Percentiles rank a stretch among this genome's conserved stretches.
phyloP scores from a whole-genome alignment of 2,888 invertebrate genomes.

The Lamproptera curius region DNA sequence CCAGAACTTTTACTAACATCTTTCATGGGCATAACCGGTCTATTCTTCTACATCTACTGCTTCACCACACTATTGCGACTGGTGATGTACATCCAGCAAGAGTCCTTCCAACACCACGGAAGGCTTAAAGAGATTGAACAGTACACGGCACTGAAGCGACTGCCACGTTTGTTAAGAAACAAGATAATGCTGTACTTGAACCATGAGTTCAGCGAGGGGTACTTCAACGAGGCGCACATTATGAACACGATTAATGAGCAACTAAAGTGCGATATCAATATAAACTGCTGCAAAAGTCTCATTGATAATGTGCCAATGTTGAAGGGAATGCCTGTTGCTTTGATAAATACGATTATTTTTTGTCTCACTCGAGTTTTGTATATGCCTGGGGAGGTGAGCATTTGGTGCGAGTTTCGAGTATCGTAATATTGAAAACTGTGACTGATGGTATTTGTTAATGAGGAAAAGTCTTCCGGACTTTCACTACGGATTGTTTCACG shows the following conservation, averaged over 20 bases:
- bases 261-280: conserved; percentile 73
- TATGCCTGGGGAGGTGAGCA: conserved; percentile 73
- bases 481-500: too few species aligned
- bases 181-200: conserved; percentile 48
- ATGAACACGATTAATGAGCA: conserved; percentile 54
- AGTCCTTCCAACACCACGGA: conserved; percentile 41
- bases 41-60: conserved; percentile 40
- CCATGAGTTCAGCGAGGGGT: conserved; percentile 50
- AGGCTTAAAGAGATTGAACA: conserved; percentile 42
- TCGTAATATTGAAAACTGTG: too few species aligned
- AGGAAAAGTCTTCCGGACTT: too few species aligned
- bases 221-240: conserved; percentile 47
- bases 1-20: conserved; percentile 38
- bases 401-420: too few species aligned
- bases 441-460: too few species aligned
- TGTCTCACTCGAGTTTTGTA: conserved; percentile 71
- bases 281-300: conserved; percentile 72
- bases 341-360: conserved; percentile 71
- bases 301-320: conserved; percentile 76
- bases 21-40: conserved; percentile 36
- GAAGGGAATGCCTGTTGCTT: conserved; percentile 64
- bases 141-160: conserved; percentile 40
- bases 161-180: conserved; percentile 41
- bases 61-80: conserved; percentile 42
- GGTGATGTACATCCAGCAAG: conserved; percentile 40